Evolutionary conservation across 2,888 invertebrate genomes (phyloP).

Genomic region (Tyria jacobaeae): DNA sequence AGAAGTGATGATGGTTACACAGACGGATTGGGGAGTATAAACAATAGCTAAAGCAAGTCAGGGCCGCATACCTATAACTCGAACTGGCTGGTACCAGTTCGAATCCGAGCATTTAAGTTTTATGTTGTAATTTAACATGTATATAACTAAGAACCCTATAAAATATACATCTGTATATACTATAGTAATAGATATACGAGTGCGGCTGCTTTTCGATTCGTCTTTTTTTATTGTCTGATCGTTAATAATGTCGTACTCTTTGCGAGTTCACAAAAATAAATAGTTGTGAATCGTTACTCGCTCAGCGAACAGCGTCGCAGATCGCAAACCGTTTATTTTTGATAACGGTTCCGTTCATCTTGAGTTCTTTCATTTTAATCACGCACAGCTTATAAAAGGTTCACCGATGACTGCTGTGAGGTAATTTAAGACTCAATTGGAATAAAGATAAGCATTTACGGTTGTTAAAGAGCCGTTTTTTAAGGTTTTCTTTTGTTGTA

Average conservation of each 20-base stretch:
- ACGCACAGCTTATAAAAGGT: conserved; percentile 4
- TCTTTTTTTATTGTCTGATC: not conserved
- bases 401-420: not conserved
- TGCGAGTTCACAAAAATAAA: conserved; percentile 3
- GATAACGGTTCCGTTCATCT: conserved; percentile 12
- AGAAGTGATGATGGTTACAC: no score
- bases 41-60: no score
- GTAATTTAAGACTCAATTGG: not conserved
- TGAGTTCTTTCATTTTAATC: conserved; percentile 5
- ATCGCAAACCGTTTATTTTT: conserved; percentile 10
- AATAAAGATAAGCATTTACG: not conserved
- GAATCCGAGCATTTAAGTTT: no score
- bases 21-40: no score
- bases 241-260: not conserved
- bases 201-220: no score
- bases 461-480: not conserved
- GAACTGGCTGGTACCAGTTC: no score
- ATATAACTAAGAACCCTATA: no score
- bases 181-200: no score
- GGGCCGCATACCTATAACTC: no score
- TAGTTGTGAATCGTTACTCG: not conserved
- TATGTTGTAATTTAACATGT: no score
- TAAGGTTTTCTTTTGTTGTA: no score
- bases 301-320: not conserved
- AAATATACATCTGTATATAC: no score